Conservation (phyloP, 2,888 invertebrate genomes). For the Pseudococcus longispinus region DNA sequence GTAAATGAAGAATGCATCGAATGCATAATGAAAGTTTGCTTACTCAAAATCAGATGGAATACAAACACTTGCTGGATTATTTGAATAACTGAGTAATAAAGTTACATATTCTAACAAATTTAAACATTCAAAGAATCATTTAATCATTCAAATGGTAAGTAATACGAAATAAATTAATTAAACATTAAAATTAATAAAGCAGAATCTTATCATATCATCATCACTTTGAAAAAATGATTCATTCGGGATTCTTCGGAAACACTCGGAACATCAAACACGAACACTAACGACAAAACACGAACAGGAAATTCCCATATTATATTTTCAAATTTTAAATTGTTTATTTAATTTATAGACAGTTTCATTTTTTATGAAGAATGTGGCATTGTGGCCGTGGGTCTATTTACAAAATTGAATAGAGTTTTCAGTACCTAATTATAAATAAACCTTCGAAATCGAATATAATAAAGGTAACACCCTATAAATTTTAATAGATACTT, state of each 20-base stretch:
- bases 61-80: not conserved
- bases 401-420: no score
- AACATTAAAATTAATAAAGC: not conserved
- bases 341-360: no score
- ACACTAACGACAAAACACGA: not conserved
- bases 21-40: not conserved
- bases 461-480: no score
- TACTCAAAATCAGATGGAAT: not conserved
- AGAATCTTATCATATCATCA: not conserved
- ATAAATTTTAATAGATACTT: no score
- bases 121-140: not conserved
- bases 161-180: not conserved
- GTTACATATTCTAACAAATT: not conserved
- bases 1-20: no score
- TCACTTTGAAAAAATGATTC: not conserved
- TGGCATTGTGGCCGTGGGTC: no score
- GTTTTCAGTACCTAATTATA: no score
- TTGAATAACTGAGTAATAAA: not conserved
- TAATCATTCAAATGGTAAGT: not conserved
- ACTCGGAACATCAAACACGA: not conserved
- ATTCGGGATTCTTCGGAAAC: not conserved
- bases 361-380: no score
- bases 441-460: no score
- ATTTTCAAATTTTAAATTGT: no score
- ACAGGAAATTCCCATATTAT: not conserved